phyloP scores from a whole-genome alignment of 2,888 invertebrate species.

The Neoscelio sp. region DNA sequence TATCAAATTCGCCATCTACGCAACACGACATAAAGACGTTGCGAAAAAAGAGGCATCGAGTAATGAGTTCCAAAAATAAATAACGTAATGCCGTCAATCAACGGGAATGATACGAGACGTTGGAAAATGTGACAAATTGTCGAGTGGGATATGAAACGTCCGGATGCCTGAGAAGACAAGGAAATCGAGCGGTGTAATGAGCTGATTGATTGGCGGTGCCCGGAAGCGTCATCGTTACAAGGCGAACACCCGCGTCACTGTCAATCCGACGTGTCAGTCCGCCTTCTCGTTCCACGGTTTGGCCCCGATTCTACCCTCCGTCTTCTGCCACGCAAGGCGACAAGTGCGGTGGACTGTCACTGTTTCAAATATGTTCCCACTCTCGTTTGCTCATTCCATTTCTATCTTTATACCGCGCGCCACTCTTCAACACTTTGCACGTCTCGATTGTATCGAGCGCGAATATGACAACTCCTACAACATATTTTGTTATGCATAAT shows the following conservation, averaged over 20 bases:
- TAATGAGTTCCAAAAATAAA: slow-evolving; percentile 46
- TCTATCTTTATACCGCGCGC: slow-evolving; percentile 31
- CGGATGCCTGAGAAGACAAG: slow-evolving; percentile 55
- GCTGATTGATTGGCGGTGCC: slow-evolving; percentile 79
- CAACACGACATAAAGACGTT: too few species aligned
- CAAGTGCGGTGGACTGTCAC: slow-evolving; percentile 57
- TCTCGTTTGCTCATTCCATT: slow-evolving; percentile 32
- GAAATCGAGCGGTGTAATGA: slow-evolving; percentile 78
- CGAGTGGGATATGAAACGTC: slow-evolving; percentile 35
- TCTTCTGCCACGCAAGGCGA: slow-evolving; percentile 58
- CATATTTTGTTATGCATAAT: neutral
- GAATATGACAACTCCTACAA: neutral
- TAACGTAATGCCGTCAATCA: slow-evolving; percentile 34
- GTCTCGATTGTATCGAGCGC: slow-evolving; percentile 7
- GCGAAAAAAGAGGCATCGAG: neutral
- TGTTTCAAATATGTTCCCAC: slow-evolving; percentile 35
- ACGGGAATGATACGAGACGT: slow-evolving; percentile 25
- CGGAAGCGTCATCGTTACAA: slow-evolving; percentile 77
- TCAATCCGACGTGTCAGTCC: slow-evolving; percentile 70
- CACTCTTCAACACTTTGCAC: slow-evolving; percentile 16
- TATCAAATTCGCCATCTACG: too few species aligned
- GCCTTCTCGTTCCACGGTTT: slow-evolving; percentile 23
- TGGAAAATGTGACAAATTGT: slow-evolving; percentile 63
- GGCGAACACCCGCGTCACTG: slow-evolving; percentile 73
- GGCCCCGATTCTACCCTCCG: slow-evolving; percentile 37